These are phyloP conservation scores for Lophotriccus pileatus DNA, from an alignment of 2,797 vertebrate species.

Conservation along the genomic window DNA sequence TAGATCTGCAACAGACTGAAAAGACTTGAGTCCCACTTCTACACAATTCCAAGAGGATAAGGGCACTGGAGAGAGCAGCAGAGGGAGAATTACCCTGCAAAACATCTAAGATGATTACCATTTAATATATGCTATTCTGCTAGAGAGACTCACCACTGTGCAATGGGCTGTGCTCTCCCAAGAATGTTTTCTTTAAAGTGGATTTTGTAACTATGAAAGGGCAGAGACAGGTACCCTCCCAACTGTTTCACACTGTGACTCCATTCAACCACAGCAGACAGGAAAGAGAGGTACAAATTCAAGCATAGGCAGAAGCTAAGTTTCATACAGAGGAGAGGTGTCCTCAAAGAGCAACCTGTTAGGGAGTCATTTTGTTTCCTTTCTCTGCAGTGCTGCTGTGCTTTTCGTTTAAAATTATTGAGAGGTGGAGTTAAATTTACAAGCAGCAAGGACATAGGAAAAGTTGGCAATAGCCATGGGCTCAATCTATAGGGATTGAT, in stretches of 20 bases:
- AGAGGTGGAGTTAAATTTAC: neutral
- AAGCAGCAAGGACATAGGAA: neutral
- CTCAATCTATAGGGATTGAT: constrained; percentile 37
- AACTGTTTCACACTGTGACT: accelerated
- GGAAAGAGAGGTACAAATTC: neutral
- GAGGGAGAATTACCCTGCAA: neutral
- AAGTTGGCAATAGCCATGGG: constrained; percentile 38
- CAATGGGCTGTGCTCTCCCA: neutral
- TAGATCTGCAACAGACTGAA: neutral
- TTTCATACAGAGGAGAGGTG: neutral
- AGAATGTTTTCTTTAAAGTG: neutral
- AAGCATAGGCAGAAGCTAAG: neutral
- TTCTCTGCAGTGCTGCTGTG: neutral
- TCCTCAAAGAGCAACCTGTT: neutral
- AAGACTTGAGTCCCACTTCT: neutral
- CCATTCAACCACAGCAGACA: neutral
- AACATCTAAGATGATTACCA: neutral
- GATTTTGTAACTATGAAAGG: neutral
- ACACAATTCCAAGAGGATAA: neutral
- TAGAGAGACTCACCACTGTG: neutral
- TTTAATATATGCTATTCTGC: neutral
- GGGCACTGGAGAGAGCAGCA: neutral
- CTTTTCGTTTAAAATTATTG: neutral
- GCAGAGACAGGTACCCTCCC: neutral
- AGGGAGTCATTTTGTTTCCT: neutral